Base-by-base conservation (phyloP, 1,140 invertebrate species). In the Lysiphlebus fabarum region DNA sequence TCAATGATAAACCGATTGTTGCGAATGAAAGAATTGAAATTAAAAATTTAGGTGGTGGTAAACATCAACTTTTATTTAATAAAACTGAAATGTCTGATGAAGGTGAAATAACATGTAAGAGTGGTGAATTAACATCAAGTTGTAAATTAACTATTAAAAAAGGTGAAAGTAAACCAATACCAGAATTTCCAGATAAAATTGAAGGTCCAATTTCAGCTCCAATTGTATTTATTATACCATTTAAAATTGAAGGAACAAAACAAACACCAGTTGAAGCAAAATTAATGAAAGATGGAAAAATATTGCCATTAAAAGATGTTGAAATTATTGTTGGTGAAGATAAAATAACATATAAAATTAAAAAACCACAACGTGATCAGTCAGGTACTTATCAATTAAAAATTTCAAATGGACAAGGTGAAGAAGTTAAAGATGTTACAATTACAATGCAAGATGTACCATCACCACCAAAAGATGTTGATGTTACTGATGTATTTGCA, bases 391-490 rank as follows among this genome's bases (percentile, higher is more conserved):
- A 95, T 73, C 87, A 93, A 77, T 86, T 96, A 17, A 92, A 91
- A 77, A 79, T 96, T 34, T 84, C 85, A 5, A 96, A 96, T 72
- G 86, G 83, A 26, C 92, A 94, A 73, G 94, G 93, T 49, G 92
- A 94, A 79, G 91, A 91, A 72, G 82, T 87, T 4, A 89, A 92
- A 67, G 87, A 92, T 70, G 84, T 95, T 14, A 87, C 86, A 47
- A 87, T 96, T 57, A 90, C 86, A 56, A 93, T 95, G 86, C 91
- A 94, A 82, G 93, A 94, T 74, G 91, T 89, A 17, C 97, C 97
- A 37, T 82, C 86, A 44, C 81, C 89, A 42, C 97, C 97, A 7
- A 83, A 86, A 70, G 90, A 96, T 64, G 85, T 99, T 14, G 89
- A 96, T 67, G 92, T 99, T 1, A 85, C 85, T 2, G 95, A 99